phyloP scores from a whole-genome alignment of 2,113 vertebrate genomes.

The Xenopus borealis region DNA sequence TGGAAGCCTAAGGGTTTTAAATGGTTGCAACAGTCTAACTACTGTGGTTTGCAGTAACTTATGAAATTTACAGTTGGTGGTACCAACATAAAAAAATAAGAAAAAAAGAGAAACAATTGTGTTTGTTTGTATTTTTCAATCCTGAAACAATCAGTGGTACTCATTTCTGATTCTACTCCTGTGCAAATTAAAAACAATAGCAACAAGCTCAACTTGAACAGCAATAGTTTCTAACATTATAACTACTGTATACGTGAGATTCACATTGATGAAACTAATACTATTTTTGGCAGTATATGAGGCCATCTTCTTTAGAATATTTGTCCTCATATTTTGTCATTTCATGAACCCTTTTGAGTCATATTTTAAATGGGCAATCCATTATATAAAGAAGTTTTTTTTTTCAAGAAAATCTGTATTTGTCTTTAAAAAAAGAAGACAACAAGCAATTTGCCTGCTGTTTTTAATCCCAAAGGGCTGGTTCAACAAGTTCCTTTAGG shows the following conservation, averaged over 20 bases:
- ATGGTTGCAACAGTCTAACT: constrained; percentile 91
- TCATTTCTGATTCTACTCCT: constrained; percentile 96
- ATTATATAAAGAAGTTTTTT: constrained; percentile 77
- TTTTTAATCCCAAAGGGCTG: constrained; percentile 89
- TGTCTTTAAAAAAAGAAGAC: constrained; percentile 71
- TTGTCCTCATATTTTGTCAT: constrained; percentile 82
- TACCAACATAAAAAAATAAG: constrained; percentile 79
- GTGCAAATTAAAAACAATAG: constrained; percentile 98
- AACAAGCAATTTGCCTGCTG: constrained; percentile 81
- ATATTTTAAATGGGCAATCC: constrained; percentile 80
- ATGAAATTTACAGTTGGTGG: constrained; percentile 99
- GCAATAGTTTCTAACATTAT: constrained; percentile 97
- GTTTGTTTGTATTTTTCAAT: constrained; percentile 73
- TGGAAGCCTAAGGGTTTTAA: constrained; percentile 84
- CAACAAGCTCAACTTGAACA: constrained; percentile 98
- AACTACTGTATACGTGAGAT: constrained; percentile 94
- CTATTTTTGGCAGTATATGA: constrained; percentile 99
- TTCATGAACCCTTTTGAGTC: constrained; percentile 84
- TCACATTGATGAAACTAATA: constrained; percentile 97
- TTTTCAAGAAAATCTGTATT: constrained; percentile 74
- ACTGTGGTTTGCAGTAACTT: constrained; percentile 85
- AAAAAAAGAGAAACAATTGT: constrained; percentile 66
- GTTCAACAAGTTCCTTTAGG: constrained; percentile 92
- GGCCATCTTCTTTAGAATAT: constrained; percentile 90
- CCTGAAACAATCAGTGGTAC: constrained; percentile 98